phyloP scores from a whole-genome alignment of 2,888 invertebrate species.

The Mythimna pallens region DNA sequence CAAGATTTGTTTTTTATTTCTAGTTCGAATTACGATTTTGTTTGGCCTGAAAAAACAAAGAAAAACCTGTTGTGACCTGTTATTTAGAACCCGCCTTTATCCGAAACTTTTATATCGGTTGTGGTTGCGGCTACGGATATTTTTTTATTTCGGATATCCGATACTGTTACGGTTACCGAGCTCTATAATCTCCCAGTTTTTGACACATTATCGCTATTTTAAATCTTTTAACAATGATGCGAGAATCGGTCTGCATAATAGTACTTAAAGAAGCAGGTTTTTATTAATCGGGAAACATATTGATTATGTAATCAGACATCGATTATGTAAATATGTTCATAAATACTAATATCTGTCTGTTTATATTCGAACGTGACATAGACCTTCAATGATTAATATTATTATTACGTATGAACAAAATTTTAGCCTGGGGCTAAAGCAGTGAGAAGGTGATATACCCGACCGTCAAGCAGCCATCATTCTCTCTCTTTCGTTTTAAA shows the following conservation, averaged over 20 bases:
- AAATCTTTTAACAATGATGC: not conserved
- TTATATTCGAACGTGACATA: constrained; percentile 34
- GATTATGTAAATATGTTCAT: constrained; percentile 39
- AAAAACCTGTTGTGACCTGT: no score
- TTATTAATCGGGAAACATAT: constrained; percentile 19
- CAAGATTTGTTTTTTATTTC: no score
- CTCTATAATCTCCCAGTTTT: no score
- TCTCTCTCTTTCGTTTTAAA: no score
- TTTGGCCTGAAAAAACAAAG: no score
- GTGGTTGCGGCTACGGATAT: no score
- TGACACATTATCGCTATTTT: not conserved
- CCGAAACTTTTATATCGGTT: no score
- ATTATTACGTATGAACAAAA: not conserved
- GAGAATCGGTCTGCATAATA: not conserved
- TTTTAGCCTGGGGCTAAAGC: constrained; percentile 6
- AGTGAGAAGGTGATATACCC: not conserved
- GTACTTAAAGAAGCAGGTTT: constrained; percentile 7
- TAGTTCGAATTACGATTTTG: no score
- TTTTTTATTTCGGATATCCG: no score
- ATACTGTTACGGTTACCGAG: no score
- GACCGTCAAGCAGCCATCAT: no score
- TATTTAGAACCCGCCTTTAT: no score
- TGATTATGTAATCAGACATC: constrained; percentile 8
- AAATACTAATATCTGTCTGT: constrained; percentile 24
- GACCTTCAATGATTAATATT: constrained; percentile 25